Evolutionary conservation across 2,888 invertebrate genomes (phyloP), one percentile per base, ranked within the genome.

Genomic region (Melikaiella ostensackeni): DNA sequence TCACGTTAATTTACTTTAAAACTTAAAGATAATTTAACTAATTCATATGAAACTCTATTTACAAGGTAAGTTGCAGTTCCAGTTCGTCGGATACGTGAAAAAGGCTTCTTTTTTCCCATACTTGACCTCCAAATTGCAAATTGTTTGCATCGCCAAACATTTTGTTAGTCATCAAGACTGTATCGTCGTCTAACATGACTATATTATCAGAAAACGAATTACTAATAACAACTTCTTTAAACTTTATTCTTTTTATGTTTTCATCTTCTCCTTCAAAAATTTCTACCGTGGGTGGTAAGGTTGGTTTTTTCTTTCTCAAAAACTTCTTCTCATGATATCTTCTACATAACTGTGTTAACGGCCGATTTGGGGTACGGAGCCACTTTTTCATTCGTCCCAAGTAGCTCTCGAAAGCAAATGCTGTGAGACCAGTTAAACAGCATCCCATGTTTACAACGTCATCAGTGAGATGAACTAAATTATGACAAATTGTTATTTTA

Each of bases 321-420:
- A 11, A 30, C 13, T 27, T 62, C 62, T 62, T 27, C 62, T 30
- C 33, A 62, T 19, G 27, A 3, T 11, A 27, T 27, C 19, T 21
- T 27, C 38, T 11, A 38, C 38, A 38, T 0, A 38, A 11, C 11
- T 38, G 13, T 3, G 38, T 11, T 38, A 38, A 62, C 9, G 27
- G 33, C 19, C 62, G 62, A 19, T 62, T 62, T 62, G 62, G 16
- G 19, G 62, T 21, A 30, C 62, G 62, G 24, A 62, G 62, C 30
- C 16, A 62, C 30, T 33, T 62, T 62, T 62, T 55, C 27, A 75
- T 75, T 19, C 19, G 21, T 21, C 75, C 75, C n/a, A 75, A 33
- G 24, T 75, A 64, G 30, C 64, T 64, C 30, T 75, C 75, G n/a
- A 50, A 63, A 19, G 5, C 3, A 33, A 75, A 75, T 19, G 75